These are phyloP conservation scores for Oreochromis tanganicae DNA, from an alignment of 2,113 vertebrate species.

Conservation along the genomic window DNA sequence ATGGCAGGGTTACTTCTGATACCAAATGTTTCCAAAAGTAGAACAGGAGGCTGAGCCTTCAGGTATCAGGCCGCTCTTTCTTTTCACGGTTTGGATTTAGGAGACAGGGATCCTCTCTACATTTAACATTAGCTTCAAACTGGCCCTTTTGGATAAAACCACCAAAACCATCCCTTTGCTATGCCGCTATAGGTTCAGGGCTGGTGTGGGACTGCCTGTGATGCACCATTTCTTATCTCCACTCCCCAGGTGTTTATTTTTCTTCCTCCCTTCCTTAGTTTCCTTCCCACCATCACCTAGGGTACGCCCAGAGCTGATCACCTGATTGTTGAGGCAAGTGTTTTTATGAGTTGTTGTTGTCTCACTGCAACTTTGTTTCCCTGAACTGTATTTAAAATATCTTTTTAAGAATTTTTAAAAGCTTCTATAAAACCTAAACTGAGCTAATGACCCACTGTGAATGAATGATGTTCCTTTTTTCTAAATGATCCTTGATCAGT, in stretches of 20 bases:
- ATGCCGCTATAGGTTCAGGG: not conserved
- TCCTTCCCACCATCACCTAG: not conserved
- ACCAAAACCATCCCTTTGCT: not conserved
- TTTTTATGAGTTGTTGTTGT: not conserved
- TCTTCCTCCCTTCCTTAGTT: not conserved
- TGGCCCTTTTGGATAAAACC: not conserved
- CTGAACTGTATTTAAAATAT: not conserved
- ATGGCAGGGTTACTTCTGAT: not conserved
- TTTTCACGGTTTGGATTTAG: not conserved
- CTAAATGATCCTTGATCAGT: not conserved
- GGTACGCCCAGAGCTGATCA: not conserved
- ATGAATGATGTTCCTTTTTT: not conserved
- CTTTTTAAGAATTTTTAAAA: not conserved
- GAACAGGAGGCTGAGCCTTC: not conserved
- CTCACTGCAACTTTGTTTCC: not conserved
- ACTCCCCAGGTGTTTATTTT: not conserved
- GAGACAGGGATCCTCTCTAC: not conserved
- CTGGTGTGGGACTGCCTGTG: not conserved
- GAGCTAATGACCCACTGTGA: not conserved
- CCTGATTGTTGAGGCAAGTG: not conserved
- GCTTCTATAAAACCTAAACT: not conserved
- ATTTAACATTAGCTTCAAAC: not conserved
- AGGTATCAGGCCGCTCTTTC: not conserved
- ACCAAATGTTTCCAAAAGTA: not conserved
- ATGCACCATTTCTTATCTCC: not conserved